Conservation (phyloP, 1,140 invertebrate species). For the Zaprionus vittiger region DNA sequence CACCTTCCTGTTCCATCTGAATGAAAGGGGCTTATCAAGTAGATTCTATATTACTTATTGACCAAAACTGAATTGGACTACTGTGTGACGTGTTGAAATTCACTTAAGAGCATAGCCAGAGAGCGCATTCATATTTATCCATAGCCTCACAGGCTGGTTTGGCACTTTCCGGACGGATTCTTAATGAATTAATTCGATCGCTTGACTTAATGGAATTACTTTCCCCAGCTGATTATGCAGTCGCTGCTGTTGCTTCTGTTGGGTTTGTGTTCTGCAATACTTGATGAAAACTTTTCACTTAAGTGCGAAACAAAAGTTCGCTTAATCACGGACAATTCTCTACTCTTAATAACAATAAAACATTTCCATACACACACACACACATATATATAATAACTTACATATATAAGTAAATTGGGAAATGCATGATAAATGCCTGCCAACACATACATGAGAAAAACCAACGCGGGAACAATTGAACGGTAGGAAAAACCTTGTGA, state of each 20-base stretch:
- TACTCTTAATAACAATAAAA: slow-evolving; percentile 64
- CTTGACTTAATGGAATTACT: slow-evolving; percentile 68
- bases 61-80: not conserved
- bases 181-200: slow-evolving; percentile 71
- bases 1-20: not conserved
- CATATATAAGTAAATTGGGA: slow-evolving; percentile 37
- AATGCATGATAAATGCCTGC: slow-evolving; percentile 45
- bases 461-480: slow-evolving; percentile 42
- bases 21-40: not conserved
- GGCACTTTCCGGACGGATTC: slow-evolving; percentile 38
- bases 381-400: no score
- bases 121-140: slow-evolving; percentile 19
- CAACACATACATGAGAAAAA: slow-evolving; percentile 59
- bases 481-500: slow-evolving; percentile 64
- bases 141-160: slow-evolving; percentile 24
- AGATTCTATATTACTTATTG: not conserved
- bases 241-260: slow-evolving; percentile 13
- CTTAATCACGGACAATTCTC: slow-evolving; percentile 67
- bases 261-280: not conserved
- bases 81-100: not conserved
- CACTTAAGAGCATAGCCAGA: not conserved
- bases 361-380: slow-evolving; percentile 23
- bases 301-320: slow-evolving; percentile 58
- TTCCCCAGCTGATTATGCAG: slow-evolving; percentile 59
- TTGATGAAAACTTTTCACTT: slow-evolving; percentile 45